Conservation (phyloP, 2,113 vertebrate genomes). For the Excalfactoria chinensis region DNA sequence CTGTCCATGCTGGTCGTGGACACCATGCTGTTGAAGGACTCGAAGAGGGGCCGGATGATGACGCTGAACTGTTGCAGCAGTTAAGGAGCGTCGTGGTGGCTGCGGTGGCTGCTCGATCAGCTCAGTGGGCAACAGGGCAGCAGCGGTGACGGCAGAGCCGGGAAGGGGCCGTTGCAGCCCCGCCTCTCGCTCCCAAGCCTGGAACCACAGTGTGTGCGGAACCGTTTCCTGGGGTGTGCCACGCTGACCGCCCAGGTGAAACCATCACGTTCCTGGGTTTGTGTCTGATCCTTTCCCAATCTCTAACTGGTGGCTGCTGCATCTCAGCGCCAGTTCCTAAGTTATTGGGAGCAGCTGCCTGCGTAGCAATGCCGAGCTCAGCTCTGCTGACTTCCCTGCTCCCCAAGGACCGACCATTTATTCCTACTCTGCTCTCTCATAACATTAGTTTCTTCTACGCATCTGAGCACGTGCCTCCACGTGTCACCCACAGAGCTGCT, state of each 20-base stretch:
- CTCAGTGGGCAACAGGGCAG: neutral
- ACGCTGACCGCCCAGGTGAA: neutral
- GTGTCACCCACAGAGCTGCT: neutral
- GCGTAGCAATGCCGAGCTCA: neutral
- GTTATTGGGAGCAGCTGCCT: neutral
- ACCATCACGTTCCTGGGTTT: neutral
- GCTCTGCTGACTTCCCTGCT: neutral
- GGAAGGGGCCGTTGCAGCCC: neutral
- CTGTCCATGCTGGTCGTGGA: constrained; percentile 91
- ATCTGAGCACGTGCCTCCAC: accelerated
- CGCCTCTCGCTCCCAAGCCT: too few relatives aligned
- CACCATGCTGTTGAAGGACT: constrained; percentile 96
- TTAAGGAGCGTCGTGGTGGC: constrained; percentile 74
- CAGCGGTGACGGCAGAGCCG: neutral
- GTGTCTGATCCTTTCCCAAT: neutral
- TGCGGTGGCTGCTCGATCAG: too few relatives aligned
- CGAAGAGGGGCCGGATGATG: constrained; percentile 94
- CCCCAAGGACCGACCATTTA: neutral
- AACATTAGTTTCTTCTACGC: neutral
- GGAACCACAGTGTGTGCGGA: neutral
- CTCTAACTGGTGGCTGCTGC: neutral
- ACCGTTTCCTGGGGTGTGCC: neutral
- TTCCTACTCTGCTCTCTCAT: neutral
- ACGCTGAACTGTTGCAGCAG: constrained; percentile 88
- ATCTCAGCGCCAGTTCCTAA: neutral